Evolutionary conservation across 2,113 vertebrate species (phyloP).

Genomic region (Tupaia chinensis): DNA sequence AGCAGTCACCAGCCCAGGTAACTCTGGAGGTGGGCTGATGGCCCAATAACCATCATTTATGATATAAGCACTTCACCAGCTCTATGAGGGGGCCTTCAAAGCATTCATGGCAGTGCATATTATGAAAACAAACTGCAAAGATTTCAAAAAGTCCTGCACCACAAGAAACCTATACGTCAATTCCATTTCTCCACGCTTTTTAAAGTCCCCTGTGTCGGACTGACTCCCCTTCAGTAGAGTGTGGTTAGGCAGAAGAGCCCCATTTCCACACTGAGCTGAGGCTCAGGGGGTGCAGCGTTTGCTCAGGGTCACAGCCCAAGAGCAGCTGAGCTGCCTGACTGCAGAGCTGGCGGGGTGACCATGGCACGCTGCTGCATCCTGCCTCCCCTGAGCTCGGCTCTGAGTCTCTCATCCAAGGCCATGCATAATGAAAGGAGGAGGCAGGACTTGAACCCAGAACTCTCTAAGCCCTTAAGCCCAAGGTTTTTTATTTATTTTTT

Average conservation of each 20-base stretch:
- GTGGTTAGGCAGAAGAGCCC: neutral
- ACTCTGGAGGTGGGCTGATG: neutral
- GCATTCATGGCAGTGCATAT: no score
- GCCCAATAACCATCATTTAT: neutral
- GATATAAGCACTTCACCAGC: no score
- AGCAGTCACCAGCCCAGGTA: neutral
- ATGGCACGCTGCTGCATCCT: no score
- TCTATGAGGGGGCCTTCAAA: no score
- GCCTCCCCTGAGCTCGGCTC: neutral
- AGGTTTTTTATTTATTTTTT: no score
- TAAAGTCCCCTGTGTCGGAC: no score
- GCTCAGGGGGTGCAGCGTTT: neutral
- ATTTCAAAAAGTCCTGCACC: no score
- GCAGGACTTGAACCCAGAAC: conserved; percentile 22
- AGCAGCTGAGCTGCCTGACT: neutral
- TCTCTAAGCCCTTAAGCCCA: conserved; percentile 24
- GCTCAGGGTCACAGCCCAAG: neutral
- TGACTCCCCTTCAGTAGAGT: neutral
- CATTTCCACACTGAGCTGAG: neutral
- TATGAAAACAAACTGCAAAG: no score
- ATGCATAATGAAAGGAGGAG: neutral
- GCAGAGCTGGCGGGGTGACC: neutral
- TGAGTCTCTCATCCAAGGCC: neutral
- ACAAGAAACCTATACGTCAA: no score
- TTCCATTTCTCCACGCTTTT: no score